Percentiles rank a stretch among this genome's conserved stretches.
These are phyloP conservation scores for Pemphigus obesinymphae DNA, from an alignment of 1,140 invertebrate species.

Conservation along the genomic window DNA sequence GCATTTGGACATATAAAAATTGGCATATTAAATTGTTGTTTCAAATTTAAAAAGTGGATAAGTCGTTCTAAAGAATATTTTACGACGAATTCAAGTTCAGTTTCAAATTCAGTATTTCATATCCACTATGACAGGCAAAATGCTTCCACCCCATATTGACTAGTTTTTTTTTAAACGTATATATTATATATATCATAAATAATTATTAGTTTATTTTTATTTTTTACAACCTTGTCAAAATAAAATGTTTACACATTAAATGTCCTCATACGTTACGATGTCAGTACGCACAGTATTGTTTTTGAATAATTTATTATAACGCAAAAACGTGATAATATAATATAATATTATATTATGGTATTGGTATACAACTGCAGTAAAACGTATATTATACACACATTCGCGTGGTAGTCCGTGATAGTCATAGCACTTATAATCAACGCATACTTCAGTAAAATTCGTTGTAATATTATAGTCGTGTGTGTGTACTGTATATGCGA, in stretches of 20 bases:
- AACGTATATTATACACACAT: background rate
- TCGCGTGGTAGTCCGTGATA: background rate
- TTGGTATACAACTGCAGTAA: background rate
- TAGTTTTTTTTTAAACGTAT: too few species aligned
- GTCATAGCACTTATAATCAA: background rate
- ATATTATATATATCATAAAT: too few species aligned
- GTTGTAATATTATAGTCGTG: background rate
- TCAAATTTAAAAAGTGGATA: too few species aligned
- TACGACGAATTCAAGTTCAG: too few species aligned
- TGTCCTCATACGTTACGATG: background rate
- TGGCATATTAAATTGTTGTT: too few species aligned
- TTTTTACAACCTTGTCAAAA: background rate
- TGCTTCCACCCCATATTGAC: too few species aligned
- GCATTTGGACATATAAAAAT: too few species aligned
- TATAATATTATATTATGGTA: background rate
- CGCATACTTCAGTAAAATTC: background rate
- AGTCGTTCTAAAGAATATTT: too few species aligned
- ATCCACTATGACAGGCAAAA: too few species aligned
- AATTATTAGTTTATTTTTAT: too few species aligned
- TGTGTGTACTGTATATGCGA: background rate
- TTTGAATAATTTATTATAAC: constrained; percentile 5
- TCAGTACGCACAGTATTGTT: background rate
- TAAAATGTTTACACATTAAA: constrained; percentile 4
- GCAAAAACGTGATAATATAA: background rate
- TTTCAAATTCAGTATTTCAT: too few species aligned